A percentile compares a stretch with the other conserved stretches of the same genome.
These are phyloP conservation scores for Orestias chungarensis DNA, from an alignment of 2,797 vertebrate species.

Conservation along the genomic window DNA sequence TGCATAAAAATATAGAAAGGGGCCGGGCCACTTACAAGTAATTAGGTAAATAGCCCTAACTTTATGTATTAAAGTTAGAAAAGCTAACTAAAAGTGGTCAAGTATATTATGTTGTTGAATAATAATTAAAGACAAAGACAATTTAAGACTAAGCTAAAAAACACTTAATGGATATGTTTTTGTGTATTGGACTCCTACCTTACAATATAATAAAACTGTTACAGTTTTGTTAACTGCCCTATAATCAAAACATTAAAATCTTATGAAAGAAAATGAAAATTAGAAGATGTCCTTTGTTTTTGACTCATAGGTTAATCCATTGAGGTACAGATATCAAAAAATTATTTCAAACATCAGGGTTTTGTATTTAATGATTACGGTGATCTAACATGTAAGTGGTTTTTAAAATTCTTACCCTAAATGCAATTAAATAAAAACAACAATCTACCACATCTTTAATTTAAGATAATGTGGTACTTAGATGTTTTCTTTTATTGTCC, in stretches of 20 bases:
- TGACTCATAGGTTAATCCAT: background rate
- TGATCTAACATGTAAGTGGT: slow-evolving; percentile 13
- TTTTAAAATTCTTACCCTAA: slow-evolving; percentile 12
- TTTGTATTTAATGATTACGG: slow-evolving; percentile 18
- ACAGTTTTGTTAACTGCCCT: background rate
- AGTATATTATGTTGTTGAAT: too few species aligned
- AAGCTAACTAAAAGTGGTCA: too few species aligned
- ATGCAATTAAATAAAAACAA: slow-evolving; percentile 6
- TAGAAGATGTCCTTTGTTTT: background rate
- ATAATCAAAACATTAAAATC: slow-evolving; percentile 3
- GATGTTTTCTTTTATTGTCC: slow-evolving; percentile 7
- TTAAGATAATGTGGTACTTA: background rate
- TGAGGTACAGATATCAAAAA: background rate
- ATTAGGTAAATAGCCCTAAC: too few species aligned
- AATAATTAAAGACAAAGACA: background rate
- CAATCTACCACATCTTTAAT: slow-evolving; percentile 5
- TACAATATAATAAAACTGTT: background rate
- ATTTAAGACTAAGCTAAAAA: background rate
- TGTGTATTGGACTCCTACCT: background rate
- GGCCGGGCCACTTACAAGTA: too few species aligned
- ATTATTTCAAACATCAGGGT: background rate
- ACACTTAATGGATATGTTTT: background rate
- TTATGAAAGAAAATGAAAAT: background rate
- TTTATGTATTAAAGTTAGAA: too few species aligned
- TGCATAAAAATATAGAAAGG: too few species aligned